Evolutionary conservation across 2,113 vertebrate species (phyloP).

Genomic region (Nyctibius bracteatus): DNA sequence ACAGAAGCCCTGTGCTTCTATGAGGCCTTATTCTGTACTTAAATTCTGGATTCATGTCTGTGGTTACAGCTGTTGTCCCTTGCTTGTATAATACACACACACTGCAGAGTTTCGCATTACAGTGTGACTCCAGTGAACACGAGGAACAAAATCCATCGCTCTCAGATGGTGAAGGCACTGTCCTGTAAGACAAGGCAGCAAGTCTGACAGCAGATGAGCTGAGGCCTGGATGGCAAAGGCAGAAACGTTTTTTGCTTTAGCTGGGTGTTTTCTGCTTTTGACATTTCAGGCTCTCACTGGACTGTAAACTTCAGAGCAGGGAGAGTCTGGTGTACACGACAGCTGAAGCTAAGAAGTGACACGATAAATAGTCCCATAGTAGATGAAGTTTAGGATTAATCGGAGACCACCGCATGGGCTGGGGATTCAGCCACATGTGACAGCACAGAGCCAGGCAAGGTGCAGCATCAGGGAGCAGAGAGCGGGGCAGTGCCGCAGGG

Average conservation of each 20-base stretch:
- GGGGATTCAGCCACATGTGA: not conserved
- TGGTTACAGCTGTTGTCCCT: not conserved
- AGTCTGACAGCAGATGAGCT: not conserved
- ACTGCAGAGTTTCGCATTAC: not conserved
- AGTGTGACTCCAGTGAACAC: not conserved
- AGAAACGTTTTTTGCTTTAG: not conserved
- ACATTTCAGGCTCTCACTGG: not conserved
- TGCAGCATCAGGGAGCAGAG: not conserved
- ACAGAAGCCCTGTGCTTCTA: conserved; percentile 14
- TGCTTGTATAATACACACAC: not conserved
- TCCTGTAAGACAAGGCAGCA: not conserved
- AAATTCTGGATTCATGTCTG: not conserved
- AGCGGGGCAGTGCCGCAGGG: fast-evolving
- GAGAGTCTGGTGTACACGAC: not conserved
- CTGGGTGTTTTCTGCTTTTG: not conserved
- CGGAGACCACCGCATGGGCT: fast-evolving
- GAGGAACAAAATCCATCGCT: not conserved
- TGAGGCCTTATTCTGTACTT: not conserved
- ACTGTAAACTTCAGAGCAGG: not conserved
- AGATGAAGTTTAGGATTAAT: not conserved
- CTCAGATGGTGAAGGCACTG: not conserved
- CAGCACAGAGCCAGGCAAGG: not conserved
- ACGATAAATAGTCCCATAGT: fast-evolving
- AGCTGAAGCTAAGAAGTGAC: not conserved
- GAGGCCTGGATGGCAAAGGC: not conserved